A percentile compares a stretch with the other conserved stretches of the same genome.
Conservation (phyloP, 2,113 vertebrate genomes). For the Suncus etruscus region DNA sequence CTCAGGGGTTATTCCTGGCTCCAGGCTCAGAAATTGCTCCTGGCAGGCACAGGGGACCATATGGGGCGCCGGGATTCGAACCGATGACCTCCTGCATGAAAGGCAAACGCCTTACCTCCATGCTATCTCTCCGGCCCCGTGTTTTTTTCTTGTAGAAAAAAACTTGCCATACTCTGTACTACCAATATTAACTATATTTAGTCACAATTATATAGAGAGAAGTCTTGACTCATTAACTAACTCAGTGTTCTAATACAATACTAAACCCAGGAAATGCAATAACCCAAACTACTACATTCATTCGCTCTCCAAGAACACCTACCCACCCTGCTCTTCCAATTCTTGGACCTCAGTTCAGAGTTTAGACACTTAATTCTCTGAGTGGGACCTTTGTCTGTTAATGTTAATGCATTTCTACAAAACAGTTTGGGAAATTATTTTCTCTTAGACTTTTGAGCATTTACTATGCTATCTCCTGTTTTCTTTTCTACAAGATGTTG, state of each 20-base stretch:
- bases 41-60: too few species aligned
- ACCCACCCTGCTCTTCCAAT: neutral
- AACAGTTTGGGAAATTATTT: neutral
- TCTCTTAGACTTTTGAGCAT: neutral
- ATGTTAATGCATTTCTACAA: neutral
- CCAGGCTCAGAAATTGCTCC: too few species aligned
- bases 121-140: too few species aligned
- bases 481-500: neutral
- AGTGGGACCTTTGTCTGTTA: neutral
- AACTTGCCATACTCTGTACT: neutral
- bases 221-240: too few species aligned
- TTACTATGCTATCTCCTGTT: neutral
- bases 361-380: too few species aligned
- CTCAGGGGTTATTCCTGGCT: too few species aligned
- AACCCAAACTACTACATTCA: neutral
- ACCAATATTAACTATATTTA: neutral
- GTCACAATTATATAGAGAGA: neutral
- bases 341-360: neutral
- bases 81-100: too few species aligned
- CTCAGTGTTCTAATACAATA: too few species aligned
- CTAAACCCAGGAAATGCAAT: neutral
- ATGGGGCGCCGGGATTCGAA: too few species aligned
- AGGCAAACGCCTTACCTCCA: too few species aligned
- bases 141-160: slow-evolving; percentile 40
- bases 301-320: neutral